Base-by-base conservation (phyloP, 1,140 invertebrate species). In the Leptopilina clavipes region DNA sequence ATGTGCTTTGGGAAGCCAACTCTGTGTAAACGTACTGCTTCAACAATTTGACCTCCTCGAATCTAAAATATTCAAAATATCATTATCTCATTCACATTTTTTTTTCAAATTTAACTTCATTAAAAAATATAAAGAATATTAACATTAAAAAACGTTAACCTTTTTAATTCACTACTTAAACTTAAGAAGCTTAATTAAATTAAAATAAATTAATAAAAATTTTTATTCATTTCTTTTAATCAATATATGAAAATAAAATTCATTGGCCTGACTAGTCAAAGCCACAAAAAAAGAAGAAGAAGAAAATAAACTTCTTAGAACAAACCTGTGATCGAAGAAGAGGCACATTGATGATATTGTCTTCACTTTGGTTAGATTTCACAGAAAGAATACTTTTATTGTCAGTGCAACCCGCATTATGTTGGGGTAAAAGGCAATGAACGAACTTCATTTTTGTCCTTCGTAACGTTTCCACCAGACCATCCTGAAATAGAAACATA, bases 1-100 rank as follows among this genome's bases (percentile, higher is more conserved):
- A 98, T 93, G 83, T 95, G 94, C 85, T 97, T 96, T 3, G 97
- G 97, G 90, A 96, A 98, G 44, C 97, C 97, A 90, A 97, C 95
- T 85, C 98, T 97, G 91, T 97, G 94, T 59, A 98, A 91, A 19
- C 97, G 92, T 11, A 98, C 94, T 17, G 96, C 95, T 82, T 98
- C 96, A 56, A 98, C 91, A 22, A 99, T 93, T 91, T 98, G 96
- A 79, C 95, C 94, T 19, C 97, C 97, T 83, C 97, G 93, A 80
- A 99, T 93, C 95, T 98, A 91, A 45, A 90, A 90, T 22, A 7
- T 25, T 65, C 14, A 54, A 70, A 52, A 45, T 3, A 8, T 48
- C 0, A 12, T 17, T 8, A 52, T 52, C 7, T 52, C 5, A 5
- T 48, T 3, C 3, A 14, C 9, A 48, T 12, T n/a, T 14, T 5